Base-by-base conservation (phyloP, 1,140 invertebrate species). In the Centruroides sculpturatus region DNA sequence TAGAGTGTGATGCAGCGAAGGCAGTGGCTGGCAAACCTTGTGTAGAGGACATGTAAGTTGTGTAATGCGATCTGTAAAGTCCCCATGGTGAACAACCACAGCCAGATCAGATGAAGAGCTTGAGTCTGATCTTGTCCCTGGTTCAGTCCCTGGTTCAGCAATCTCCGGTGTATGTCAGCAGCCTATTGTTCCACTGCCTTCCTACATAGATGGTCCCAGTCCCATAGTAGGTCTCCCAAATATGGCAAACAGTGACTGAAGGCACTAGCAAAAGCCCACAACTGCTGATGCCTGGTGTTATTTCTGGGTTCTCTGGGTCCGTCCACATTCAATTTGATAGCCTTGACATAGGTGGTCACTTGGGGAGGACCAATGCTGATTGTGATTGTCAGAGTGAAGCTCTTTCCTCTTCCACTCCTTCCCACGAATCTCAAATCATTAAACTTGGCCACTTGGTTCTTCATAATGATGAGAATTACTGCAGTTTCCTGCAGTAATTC, bases 311-410 rank as follows among this genome's bases (percentile, higher is more conserved):
- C 94, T 70, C 95, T 77, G n/a, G 95, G 95, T 71, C 95, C 95
- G 76, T 98, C 95, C 34, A 99, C 95, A 35, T 95, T 99, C 1
- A 99, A 93, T 78, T 99, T 99, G 75, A 99, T 98, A 47, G 93
- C 93, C 75, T 97, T 97, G 68, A 85, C 89, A 76, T 98, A 97
- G 6, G 92, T 92, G n/a, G 92, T 87, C 54, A 98, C 86, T 76
- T 97, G 90, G 5, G 90, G 90, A 54, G 94, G 94, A 66, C 83
- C 82, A 60, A 89, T 92, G 66, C 85, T 88, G 59, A 99, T 81
- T 47, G 89, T 92, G 75, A 99, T 98, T 66, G 92, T 97, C 68
- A 98, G 75, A 53, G 91, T 94, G 74, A 98, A 98, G 70, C 90
- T 92, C 73, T 97, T 98, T 36, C 92, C 95, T 83, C 95, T 80